A percentile compares a stretch with the other conserved stretches of the same genome.
Evolutionary conservation across 2,113 vertebrate species (phyloP).

Genomic region (Stegastes partitus): DNA sequence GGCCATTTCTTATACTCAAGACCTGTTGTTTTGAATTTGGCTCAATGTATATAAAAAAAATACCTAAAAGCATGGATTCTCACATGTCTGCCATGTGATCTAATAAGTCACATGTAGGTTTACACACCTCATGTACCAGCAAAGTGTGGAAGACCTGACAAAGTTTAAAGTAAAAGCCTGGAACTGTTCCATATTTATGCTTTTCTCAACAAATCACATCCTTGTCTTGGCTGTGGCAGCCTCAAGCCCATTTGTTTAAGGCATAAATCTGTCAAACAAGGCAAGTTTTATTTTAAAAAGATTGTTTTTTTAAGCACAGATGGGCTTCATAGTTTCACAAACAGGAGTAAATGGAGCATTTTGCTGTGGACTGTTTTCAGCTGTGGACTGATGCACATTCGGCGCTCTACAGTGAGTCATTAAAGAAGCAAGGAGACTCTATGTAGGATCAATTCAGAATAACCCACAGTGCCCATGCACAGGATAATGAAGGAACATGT

Average conservation of each 20-base stretch:
- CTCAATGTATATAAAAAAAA: no score
- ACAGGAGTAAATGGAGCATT: background rate
- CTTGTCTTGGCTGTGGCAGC: background rate
- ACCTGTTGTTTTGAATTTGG: background rate
- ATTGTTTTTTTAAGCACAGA: background rate
- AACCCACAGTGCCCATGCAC: background rate
- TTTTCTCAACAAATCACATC: background rate
- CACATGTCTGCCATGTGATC: background rate
- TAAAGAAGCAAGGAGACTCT: background rate
- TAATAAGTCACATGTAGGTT: background rate
- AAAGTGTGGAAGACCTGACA: background rate
- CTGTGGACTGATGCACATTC: background rate
- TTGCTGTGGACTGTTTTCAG: no score
- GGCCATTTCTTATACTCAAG: background rate
- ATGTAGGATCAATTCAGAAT: background rate
- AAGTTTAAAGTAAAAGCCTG: background rate
- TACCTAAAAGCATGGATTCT: no score
- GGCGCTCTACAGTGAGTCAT: background rate
- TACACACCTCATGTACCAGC: background rate
- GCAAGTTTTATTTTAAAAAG: background rate
- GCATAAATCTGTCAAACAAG: background rate
- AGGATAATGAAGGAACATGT: background rate
- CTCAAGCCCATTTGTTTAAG: background rate
- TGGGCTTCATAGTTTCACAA: background rate
- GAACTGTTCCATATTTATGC: background rate